phyloP scores from a whole-genome alignment of 2,888 invertebrate species.

The Aporophyla lueneburgensis region DNA sequence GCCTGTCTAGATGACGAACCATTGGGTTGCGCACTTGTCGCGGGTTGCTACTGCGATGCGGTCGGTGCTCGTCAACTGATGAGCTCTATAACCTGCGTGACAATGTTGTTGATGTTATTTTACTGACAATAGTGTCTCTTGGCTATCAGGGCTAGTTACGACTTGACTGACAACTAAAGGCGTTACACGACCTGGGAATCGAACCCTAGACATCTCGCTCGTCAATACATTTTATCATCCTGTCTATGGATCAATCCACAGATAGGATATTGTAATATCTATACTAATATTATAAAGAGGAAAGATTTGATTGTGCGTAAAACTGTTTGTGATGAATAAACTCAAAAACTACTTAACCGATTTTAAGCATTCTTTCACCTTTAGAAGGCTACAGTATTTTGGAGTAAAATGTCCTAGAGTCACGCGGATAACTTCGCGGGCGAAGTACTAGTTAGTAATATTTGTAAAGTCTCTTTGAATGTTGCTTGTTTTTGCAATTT shows the following conservation, averaged over 20 bases:
- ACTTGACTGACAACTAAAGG: neutral
- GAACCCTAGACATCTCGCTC: neutral
- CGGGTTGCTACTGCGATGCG: conserved; percentile 29
- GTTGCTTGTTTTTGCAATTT: neutral
- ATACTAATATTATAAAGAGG: too few relatives aligned
- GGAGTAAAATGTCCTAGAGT: too few relatives aligned
- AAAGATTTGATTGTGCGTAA: too few relatives aligned
- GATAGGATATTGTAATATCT: too few relatives aligned
- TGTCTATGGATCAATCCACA: too few relatives aligned
- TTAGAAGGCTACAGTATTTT: too few relatives aligned
- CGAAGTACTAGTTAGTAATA: too few relatives aligned
- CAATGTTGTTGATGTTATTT: neutral
- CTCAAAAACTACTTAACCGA: too few relatives aligned
- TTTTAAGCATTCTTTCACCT: too few relatives aligned
- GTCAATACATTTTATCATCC: too few relatives aligned
- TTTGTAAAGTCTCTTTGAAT: neutral
- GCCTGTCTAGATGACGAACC: conserved; percentile 79
- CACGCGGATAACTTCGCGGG: too few relatives aligned
- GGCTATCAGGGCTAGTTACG: neutral
- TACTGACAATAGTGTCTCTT: neutral
- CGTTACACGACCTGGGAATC: neutral
- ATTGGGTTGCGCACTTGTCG: conserved; percentile 72
- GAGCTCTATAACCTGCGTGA: conserved; percentile 59
- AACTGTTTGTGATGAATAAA: too few relatives aligned
- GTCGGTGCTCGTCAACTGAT: conserved; percentile 42